Evolutionary conservation across 2,113 vertebrate species (phyloP), one percentile per base, ranked within the genome.

Genomic region (Cyprinus carpio): DNA sequence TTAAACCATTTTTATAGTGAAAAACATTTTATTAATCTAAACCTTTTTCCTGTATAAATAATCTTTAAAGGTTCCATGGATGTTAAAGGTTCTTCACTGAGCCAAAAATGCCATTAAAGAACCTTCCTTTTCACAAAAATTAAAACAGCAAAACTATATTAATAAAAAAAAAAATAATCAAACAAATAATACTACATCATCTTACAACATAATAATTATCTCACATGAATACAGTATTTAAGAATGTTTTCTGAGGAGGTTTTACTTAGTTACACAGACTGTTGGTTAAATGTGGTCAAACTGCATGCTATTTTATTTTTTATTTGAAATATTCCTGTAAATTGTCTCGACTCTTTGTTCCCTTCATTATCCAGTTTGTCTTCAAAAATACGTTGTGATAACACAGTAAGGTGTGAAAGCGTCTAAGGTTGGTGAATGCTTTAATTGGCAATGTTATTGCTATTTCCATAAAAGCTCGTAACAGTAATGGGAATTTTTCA

Each of bases 381-480:
- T n/a, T 72, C 10, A 72, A n/a, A 37, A 71, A 1, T 31, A 18
- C 1, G 29, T 34, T 69, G 69, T 10, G 43, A 29, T 34, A 69
- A 72, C 34, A 72, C 20, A 40, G 13, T 65, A 64, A 72, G 69
- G 65, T 34, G 16, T 69, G 65, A 72, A 72, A 72, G 20, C 20
- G 0, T 13, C 34, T 43, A 72, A 43, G 20, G 69, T 10, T n/a
- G 10, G 18, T 23, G 9, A 40, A 37, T 12, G 69, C 20, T 37
- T 72, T 72, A 23, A 72, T 40, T 72, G 69, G 34, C 29, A 34
- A 31, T 31, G 29, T 71, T 37, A 37, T 71, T 71, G 67, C 8
- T 40, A 46, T 74, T 74, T 46, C 10, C 71, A 74, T 74, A 25
- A 71, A 43, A 74, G 37, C 71, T n/a, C 3, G 6, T 40, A 74